Evolutionary conservation across 2,888 invertebrate species (phyloP).

Genomic region (Drosophila rubida): DNA sequence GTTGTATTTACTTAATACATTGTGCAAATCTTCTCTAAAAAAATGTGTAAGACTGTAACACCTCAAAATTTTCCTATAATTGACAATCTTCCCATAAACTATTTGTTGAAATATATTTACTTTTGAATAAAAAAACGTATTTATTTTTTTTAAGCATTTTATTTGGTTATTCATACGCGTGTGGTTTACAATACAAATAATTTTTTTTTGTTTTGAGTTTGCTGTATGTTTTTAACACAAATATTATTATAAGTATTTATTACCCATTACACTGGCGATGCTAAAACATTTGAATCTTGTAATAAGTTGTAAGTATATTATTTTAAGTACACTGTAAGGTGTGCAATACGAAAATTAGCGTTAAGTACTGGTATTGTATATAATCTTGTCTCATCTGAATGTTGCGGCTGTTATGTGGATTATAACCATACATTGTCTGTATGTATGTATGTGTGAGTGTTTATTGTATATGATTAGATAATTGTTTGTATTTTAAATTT

Average conservation of each 20-base stretch:
- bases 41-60: too few species aligned
- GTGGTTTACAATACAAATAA: constrained; percentile 82
- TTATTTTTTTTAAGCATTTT: constrained; percentile 69
- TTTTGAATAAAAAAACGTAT: not conserved
- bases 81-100: too few species aligned
- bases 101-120: not conserved
- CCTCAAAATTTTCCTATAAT: too few species aligned
- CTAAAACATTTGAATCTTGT: constrained; percentile 68
- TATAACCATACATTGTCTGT: constrained; percentile 36
- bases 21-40: too few species aligned
- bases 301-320: constrained; percentile 54
- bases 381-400: constrained; percentile 37
- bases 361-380: constrained; percentile 40
- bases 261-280: constrained; percentile 65
- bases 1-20: too few species aligned
- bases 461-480: constrained; percentile 51
- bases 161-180: constrained; percentile 80
- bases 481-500: constrained; percentile 58
- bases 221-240: constrained; percentile 72
- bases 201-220: constrained; percentile 52
- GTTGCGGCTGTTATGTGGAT: constrained; percentile 51
- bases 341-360: constrained; percentile 74
- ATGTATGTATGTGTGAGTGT: constrained; percentile 34
- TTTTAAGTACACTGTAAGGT: constrained; percentile 57
- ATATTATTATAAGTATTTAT: constrained; percentile 59